These are phyloP conservation scores for Phortica variegata DNA, from an alignment of 1,140 invertebrate species.

Conservation along the genomic window DNA sequence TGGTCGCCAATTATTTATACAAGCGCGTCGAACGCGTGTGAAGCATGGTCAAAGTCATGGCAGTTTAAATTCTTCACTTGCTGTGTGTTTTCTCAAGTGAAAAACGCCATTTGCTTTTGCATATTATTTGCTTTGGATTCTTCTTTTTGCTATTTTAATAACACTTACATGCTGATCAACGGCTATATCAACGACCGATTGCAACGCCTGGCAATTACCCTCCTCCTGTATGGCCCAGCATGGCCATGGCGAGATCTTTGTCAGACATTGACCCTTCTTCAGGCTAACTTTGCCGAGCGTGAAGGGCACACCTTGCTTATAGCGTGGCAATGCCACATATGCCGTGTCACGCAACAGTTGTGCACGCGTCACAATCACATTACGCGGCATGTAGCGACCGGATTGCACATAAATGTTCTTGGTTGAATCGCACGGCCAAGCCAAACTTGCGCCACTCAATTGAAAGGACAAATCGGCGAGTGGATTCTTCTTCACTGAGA, in stretches of 20 bases:
- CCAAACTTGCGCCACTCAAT: slow-evolving; percentile 59
- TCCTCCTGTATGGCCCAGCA: slow-evolving; percentile 66
- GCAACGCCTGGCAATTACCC: slow-evolving; percentile 64
- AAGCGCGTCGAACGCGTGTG: too few relatives aligned
- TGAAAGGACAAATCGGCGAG: slow-evolving; percentile 48
- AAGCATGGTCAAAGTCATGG: too few relatives aligned
- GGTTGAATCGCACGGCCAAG: slow-evolving; percentile 63
- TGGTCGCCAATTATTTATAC: too few relatives aligned
- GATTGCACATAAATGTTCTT: slow-evolving; percentile 63
- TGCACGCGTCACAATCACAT: slow-evolving; percentile 63
- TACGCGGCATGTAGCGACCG: slow-evolving; percentile 62
- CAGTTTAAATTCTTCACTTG: too few relatives aligned
- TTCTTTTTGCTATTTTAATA: too few relatives aligned
- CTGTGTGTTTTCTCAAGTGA: too few relatives aligned
- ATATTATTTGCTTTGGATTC: too few relatives aligned
- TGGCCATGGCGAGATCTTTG: slow-evolving; percentile 62
- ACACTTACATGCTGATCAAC: slow-evolving; percentile 59
- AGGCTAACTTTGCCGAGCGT: slow-evolving; percentile 63
- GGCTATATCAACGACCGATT: slow-evolving; percentile 64
- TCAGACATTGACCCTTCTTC: slow-evolving; percentile 57
- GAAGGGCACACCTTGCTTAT: slow-evolving; percentile 63
- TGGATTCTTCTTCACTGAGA: slow-evolving; percentile 41
- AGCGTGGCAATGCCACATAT: slow-evolving; percentile 63
- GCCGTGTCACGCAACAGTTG: slow-evolving; percentile 64
- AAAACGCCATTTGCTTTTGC: too few relatives aligned